A percentile compares a stretch with the other conserved stretches of the same genome.
Conservation (phyloP, 2,888 invertebrate genomes). For the Oligia fasciuncula region DNA sequence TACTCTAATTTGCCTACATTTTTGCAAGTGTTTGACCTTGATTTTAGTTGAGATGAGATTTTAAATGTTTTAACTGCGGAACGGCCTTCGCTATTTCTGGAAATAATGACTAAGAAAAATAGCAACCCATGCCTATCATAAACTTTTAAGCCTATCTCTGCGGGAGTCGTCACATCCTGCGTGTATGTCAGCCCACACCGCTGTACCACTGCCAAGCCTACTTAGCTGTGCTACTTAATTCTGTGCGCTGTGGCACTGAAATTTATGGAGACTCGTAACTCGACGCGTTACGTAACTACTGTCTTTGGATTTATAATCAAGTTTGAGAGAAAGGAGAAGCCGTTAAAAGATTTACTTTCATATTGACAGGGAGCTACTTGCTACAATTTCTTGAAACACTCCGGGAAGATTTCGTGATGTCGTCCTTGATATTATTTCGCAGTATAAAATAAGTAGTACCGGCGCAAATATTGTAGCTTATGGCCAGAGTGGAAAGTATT, state of each 20-base stretch:
- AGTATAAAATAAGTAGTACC: background rate
- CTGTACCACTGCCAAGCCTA: conserved; percentile 48
- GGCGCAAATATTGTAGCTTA: too few relatives aligned
- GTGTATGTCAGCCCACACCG: conserved; percentile 21
- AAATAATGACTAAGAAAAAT: background rate
- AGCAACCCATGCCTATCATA: conserved; percentile 6
- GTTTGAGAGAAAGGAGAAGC: conserved; percentile 25
- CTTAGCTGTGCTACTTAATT: conserved; percentile 43
- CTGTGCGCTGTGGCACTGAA: conserved; percentile 29
- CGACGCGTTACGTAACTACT: conserved; percentile 29
- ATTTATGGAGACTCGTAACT: conserved; percentile 38
- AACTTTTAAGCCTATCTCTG: conserved; percentile 24
- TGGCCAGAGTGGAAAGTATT: background rate
- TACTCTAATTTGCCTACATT: background rate
- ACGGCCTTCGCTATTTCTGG: background rate
- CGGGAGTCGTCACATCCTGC: conserved; percentile 35
- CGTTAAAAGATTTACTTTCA: conserved; percentile 17
- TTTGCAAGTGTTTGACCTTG: background rate
- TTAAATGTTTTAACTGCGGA: background rate
- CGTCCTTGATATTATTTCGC: background rate
- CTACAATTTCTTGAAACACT: conserved; percentile 1
- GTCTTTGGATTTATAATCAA: conserved; percentile 31
- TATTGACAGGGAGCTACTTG: conserved; percentile 1
- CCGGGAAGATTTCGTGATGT: background rate
- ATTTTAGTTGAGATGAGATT: too few relatives aligned